Percentiles rank a stretch among this genome's conserved stretches.
Conservation (phyloP, 2,113 vertebrate species). For the Tapirus terrestris region DNA sequence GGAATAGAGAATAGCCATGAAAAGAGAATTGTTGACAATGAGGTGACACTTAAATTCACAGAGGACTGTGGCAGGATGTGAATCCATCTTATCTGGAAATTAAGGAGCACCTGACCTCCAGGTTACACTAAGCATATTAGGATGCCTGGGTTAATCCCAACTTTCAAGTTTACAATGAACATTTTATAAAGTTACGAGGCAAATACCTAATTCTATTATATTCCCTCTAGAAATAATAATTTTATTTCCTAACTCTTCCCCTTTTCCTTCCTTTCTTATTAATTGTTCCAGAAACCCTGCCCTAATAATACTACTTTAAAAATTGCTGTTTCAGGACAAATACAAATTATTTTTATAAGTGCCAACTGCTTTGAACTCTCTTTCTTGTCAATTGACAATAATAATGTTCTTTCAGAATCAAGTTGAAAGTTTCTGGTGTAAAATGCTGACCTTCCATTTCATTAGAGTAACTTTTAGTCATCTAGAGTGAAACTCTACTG, state of each 20-base stretch:
- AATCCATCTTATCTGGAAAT: not conserved
- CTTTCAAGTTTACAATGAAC: not conserved
- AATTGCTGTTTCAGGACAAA: too few species aligned
- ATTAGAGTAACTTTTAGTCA: not conserved
- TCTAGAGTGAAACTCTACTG: not conserved
- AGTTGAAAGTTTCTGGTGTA: not conserved
- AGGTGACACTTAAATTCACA: not conserved
- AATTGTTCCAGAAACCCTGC: too few species aligned
- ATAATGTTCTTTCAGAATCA: slow-evolving; percentile 28
- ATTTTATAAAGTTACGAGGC: not conserved
- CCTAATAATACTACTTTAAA: too few species aligned
- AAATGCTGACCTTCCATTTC: slow-evolving; percentile 43
- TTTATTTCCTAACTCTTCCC: not conserved
- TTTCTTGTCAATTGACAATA: slow-evolving; percentile 17
- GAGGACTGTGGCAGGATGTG: not conserved
- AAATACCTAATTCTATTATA: slow-evolving; percentile 2
- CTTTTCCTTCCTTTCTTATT: slow-evolving; percentile 13
- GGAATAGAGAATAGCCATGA: not conserved
- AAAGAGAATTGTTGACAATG: not conserved
- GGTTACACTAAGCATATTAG: not conserved
- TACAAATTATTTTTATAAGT: not conserved
- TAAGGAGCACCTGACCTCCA: not conserved
- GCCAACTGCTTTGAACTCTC: slow-evolving; percentile 40
- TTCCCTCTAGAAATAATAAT: slow-evolving; percentile 8
- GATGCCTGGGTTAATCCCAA: not conserved